Evolutionary conservation across 1,140 invertebrate genomes (phyloP).

Genomic region (Leptinotarsa defecta): DNA sequence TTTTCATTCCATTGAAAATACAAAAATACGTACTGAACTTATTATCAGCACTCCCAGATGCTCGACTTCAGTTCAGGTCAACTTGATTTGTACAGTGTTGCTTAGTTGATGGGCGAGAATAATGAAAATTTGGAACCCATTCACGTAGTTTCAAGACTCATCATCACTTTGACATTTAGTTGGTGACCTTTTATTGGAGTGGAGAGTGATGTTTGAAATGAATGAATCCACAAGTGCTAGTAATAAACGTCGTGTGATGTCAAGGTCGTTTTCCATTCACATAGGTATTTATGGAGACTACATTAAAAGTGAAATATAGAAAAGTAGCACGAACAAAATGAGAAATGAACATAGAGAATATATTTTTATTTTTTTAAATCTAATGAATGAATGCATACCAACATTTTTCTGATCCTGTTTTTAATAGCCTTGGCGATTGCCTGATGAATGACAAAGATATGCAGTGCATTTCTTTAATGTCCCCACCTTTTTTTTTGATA

Average conservation of each 20-base stretch:
- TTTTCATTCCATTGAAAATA: not conserved
- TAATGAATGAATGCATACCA: too few species aligned
- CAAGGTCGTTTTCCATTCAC: conserved; percentile 10
- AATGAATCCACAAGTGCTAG: not conserved
- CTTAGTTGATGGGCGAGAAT: not conserved
- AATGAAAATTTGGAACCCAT: not conserved
- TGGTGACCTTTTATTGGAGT: not conserved
- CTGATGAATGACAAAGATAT: too few species aligned
- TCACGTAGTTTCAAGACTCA: not conserved
- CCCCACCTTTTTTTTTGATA: too few species aligned
- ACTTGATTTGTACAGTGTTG: not conserved
- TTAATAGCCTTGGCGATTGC: too few species aligned
- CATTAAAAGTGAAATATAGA: not conserved
- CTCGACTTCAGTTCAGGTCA: not conserved
- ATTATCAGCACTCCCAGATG: conserved; percentile 2
- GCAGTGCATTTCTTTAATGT: too few species aligned
- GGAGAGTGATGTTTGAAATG: not conserved
- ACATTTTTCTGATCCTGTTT: too few species aligned
- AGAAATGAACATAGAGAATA: too few species aligned
- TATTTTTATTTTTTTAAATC: too few species aligned
- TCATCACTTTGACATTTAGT: not conserved
- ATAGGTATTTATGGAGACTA: not conserved
- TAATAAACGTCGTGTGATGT: conserved; percentile 1
- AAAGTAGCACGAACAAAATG: too few species aligned
- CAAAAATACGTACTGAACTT: not conserved